These are phyloP conservation scores for Lithobates sylvaticus DNA, from an alignment of 2,797 vertebrate genomes.

Conservation along the genomic window DNA sequence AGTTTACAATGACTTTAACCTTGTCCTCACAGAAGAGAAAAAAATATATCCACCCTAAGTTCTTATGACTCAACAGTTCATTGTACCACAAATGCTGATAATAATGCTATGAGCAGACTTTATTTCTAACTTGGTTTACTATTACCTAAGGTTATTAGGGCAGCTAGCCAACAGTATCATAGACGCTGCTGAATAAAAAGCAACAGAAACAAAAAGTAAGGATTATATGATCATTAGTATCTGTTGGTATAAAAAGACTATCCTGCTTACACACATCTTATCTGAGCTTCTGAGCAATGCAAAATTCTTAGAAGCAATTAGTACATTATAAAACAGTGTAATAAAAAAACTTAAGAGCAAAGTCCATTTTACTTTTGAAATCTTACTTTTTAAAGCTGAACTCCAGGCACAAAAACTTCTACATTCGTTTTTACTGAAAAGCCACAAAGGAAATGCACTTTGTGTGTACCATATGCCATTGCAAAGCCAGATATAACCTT, in stretches of 20 bases:
- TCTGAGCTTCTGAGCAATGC: not conserved
- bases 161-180: not conserved
- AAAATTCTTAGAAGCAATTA: not conserved
- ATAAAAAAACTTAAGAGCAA: not conserved
- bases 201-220: not conserved
- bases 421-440: too few relatives aligned
- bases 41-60: not conserved
- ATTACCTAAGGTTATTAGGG: not conserved
- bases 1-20: too few relatives aligned
- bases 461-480: too few relatives aligned
- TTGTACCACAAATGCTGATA: slow-evolving; percentile 18
- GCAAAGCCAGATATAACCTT: too few relatives aligned
- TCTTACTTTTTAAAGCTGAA: not conserved
- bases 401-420: too few relatives aligned
- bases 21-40: not conserved
- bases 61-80: slow-evolving; percentile 21
- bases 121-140: slow-evolving; percentile 14
- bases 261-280: not conserved
- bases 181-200: not conserved
- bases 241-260: not conserved
- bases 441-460: too few relatives aligned
- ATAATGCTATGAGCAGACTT: slow-evolving; percentile 19
- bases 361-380: not conserved
- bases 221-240: not conserved
- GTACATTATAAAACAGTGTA: not conserved